Evolutionary conservation across 2,888 invertebrate genomes (phyloP).

Genomic region (Watsonalla cultraria): DNA sequence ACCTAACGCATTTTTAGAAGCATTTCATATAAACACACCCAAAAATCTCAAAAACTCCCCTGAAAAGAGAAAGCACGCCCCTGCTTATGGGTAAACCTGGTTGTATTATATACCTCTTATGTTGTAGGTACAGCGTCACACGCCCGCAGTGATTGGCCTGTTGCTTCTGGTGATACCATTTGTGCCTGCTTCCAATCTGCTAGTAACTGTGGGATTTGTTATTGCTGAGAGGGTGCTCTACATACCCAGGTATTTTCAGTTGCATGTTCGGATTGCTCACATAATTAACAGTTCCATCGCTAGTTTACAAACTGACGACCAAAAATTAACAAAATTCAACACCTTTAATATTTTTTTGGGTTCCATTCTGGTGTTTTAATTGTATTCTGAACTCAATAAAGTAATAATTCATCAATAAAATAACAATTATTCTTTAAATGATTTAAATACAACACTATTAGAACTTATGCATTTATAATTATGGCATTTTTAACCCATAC

Average conservation of each 20-base stretch:
- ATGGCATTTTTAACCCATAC: too few species aligned
- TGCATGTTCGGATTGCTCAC: background rate
- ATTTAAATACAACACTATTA: too few species aligned
- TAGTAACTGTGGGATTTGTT: constrained; percentile 89
- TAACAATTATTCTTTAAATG: too few species aligned
- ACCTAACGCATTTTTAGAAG: too few species aligned
- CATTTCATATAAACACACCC: too few species aligned
- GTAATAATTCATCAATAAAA: too few species aligned
- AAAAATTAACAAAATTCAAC: too few species aligned
- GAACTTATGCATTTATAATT: too few species aligned
- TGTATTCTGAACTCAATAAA: background rate
- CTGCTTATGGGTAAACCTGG: background rate
- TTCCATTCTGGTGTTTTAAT: background rate
- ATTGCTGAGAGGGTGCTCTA: constrained; percentile 93
- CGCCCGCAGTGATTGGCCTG: constrained; percentile 83
- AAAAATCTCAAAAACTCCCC: too few species aligned
- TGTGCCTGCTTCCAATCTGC: constrained; percentile 90
- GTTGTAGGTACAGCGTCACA: constrained; percentile 82
- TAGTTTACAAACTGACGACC: too few species aligned
- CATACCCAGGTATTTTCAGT: constrained; percentile 84
- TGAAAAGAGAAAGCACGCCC: too few species aligned
- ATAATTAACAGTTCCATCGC: background rate
- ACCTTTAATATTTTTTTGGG: too few species aligned
- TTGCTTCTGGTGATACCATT: constrained; percentile 89
- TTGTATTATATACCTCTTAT: background rate